Base-by-base conservation (phyloP, 2,797 vertebrate species). In the Somateria mollissima region DNA sequence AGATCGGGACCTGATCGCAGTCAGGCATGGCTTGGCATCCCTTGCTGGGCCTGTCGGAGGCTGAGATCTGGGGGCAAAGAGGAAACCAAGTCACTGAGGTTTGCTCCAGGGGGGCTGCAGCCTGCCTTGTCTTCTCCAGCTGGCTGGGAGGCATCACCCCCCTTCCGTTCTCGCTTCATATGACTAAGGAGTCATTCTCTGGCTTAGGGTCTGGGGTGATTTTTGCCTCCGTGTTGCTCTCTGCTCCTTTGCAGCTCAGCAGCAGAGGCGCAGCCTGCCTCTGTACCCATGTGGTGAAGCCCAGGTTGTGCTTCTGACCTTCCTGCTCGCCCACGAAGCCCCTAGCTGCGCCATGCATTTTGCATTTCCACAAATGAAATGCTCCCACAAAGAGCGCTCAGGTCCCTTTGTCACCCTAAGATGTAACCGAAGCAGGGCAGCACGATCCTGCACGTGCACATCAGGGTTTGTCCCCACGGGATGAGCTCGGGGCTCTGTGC, bases 391-490 rank as follows among this genome's bases (percentile, higher is more conserved):
- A 32, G 41, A 72, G 5, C 0, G 0, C 60, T 43, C 4, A 22
- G 56, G 43, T 39, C 39, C 47, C 79, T 75, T 54, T 65, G 65
- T 20, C 7, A 30, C n/a, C 32, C 47, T 3, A 22, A 78, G 62
- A 25, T n/a, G 32, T 32, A 47, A 4, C 24, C 10, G 69, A 80
- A n/a, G 19, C 27, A 20, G 27, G 32, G 43, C 41, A 69, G 36
- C 51, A 39, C 3, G 14, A 56, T 66, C 10, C 67, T 49, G 27
- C 0, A 0, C 24, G 28, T 25, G 7, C 24, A 65, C 10, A 24
- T 39, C 34, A 11, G 13, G 14, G 47, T 85, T 89, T 81, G 36
- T 62, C 28, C 80, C 64, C 36, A 6, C 12, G 21, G 74, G 80
- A 45, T n/a, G 28, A 8, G 4, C 25, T 47, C 25, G 5, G 60